Evolutionary conservation across 2,888 invertebrate species (phyloP).

Genomic region (Scaptodrosophila latifasciaeformis): DNA sequence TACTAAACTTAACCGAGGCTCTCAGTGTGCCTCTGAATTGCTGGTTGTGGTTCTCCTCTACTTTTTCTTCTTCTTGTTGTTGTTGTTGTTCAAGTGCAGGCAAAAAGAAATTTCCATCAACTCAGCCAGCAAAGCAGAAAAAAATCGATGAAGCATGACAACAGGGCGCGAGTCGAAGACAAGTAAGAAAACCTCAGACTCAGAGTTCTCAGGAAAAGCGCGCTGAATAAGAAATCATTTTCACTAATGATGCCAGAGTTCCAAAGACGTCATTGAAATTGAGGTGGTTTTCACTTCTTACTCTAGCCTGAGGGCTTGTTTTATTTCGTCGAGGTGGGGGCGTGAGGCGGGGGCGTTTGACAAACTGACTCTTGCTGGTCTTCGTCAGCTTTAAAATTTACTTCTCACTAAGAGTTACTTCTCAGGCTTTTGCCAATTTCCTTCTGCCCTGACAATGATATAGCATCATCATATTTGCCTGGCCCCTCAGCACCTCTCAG

Average conservation of each 20-base stretch:
- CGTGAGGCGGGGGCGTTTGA: constrained; percentile 10
- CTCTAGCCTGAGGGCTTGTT: no score
- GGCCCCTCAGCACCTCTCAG: no score
- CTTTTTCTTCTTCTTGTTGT: constrained; percentile 12
- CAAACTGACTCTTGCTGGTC: constrained; percentile 12
- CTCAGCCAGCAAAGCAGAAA: constrained; percentile 47
- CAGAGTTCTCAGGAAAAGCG: constrained; percentile 17
- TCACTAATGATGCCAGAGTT: constrained; percentile 48
- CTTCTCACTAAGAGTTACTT: no score
- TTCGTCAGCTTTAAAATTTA: constrained; percentile 28
- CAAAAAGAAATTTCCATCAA: constrained; percentile 47
- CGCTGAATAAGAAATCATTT: constrained; percentile 60
- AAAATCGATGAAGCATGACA: constrained; percentile 61
- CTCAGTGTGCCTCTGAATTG: no score
- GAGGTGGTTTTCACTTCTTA: constrained; percentile 1
- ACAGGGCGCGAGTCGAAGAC: constrained; percentile 26
- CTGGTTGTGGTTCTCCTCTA: constrained; percentile 10
- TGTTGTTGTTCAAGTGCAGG: constrained; percentile 31
- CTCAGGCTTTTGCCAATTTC: constrained; percentile 36
- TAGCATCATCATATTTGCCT: constrained; percentile 13
- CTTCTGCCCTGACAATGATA: constrained; percentile 39
- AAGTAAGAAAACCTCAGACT: constrained; percentile 16
- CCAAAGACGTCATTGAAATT: constrained; percentile 40
- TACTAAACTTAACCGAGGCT: constrained; percentile 30
- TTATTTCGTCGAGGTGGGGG: background rate